Base-by-base conservation (phyloP, 2,888 invertebrate genomes). In the Phortica magna region DNA sequence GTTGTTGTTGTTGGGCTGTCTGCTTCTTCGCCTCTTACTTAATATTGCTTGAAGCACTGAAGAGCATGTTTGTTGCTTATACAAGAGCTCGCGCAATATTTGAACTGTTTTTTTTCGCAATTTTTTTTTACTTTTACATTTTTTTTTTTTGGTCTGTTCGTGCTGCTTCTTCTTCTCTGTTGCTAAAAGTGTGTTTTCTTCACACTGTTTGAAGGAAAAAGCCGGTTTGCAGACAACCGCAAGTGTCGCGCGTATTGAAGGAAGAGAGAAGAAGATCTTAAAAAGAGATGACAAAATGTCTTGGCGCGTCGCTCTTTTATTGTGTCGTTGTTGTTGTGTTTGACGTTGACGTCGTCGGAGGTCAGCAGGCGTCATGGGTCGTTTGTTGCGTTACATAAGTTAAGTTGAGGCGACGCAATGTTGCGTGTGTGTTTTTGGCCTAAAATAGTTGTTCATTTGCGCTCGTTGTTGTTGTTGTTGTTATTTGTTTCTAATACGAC, bases 361-460 rank as follows among this genome's bases (percentile, higher is more conserved):
- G 48, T 48, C 48, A 48, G 48, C 48, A 14, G 2, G 9, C 14
- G 14, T 48, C 14, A 48, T 48, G 53, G 53, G 48, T 71, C 22
- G 70, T 70, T 70, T 70, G 43, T 48, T 17, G 68, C 19, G 48
- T 71, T 71, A 71, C 53, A 71, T 71, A 71, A 71, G 70, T 55
- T 55, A 14, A 17, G n/a, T 55, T 12, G 22, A 61, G 61, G 61
- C 4, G 17, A 10, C 19, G 61, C 22, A 22, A 10, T 1, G 61
- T 9, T 61, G 22, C 31, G 31, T 31, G 5, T 31, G 31, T 31
- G 9, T 61, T 10, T 17, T 2, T 61, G 19, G 22, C 10, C 61
- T 61, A 22, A 61, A 61, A 67, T 55, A 74, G 31, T 19, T 61
- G 61, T 61, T 19, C 7, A 61, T 17, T 22, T 55, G 14, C 14